Evolutionary conservation across 2,888 invertebrate genomes (phyloP).

Genomic region (Plusia festucae): DNA sequence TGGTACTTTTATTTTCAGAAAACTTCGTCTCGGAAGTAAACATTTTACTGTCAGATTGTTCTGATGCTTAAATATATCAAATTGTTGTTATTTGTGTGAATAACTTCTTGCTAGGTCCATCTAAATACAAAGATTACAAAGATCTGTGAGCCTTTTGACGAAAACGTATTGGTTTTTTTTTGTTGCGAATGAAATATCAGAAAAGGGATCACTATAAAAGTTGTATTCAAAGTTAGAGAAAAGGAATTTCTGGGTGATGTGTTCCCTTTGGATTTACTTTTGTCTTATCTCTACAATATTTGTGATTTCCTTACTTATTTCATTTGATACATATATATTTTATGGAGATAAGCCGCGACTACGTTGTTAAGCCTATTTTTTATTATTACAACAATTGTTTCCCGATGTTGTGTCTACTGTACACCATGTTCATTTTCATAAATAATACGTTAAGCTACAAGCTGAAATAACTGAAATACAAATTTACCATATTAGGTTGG

Average conservation of each 20-base stretch:
- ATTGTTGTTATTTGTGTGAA: slow-evolving; percentile 15
- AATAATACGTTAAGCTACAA: too few relatives aligned
- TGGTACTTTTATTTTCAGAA: not conserved
- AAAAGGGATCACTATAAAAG: slow-evolving; percentile 41
- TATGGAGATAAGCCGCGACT: too few relatives aligned
- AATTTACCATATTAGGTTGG: not conserved
- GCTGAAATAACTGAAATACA: not conserved
- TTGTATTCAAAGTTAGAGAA: slow-evolving; percentile 34
- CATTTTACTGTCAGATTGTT: slow-evolving; percentile 36
- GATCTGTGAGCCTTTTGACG: not conserved
- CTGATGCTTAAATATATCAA: slow-evolving; percentile 29
- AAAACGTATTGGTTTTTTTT: slow-evolving; percentile 38
- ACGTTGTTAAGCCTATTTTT: too few relatives aligned
- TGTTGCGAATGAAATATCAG: slow-evolving; percentile 24
- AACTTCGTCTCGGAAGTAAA: slow-evolving; percentile 25
- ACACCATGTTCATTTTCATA: too few relatives aligned
- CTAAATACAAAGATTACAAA: not conserved
- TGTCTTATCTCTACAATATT: not conserved
- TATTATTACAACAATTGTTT: too few relatives aligned
- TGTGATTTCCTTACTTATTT: not conserved
- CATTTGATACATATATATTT: too few relatives aligned
- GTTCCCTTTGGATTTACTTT: slow-evolving; percentile 15
- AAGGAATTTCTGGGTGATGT: slow-evolving; percentile 14
- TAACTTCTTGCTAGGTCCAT: not conserved
- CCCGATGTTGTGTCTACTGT: too few relatives aligned